Evolutionary conservation across 2,888 invertebrate genomes (phyloP).

Genomic region (Cantharis flavilabris): DNA sequence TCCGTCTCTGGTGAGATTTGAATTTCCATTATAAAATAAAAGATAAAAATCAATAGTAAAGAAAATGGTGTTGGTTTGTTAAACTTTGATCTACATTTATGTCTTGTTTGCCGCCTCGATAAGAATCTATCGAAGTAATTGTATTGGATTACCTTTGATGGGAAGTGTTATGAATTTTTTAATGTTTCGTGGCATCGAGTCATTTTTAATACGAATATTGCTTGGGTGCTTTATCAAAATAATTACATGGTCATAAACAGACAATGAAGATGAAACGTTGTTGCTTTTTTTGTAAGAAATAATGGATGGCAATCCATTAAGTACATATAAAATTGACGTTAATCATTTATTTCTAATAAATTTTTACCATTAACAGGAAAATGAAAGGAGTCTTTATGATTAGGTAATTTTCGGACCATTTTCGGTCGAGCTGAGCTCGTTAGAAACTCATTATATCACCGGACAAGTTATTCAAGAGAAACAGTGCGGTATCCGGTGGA

Average conservation of each 20-base stretch:
- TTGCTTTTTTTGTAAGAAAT: constrained; percentile 1
- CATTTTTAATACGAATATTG: background rate
- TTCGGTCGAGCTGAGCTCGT: constrained; percentile 22
- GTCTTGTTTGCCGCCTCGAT: background rate
- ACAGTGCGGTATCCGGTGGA: constrained; percentile 29
- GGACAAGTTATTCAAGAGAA: constrained; percentile 21
- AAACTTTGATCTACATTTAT: background rate
- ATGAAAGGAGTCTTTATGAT: background rate
- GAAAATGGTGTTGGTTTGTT: background rate
- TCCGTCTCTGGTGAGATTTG: background rate
- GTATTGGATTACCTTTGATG: background rate
- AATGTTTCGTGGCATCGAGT: background rate
- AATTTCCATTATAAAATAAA: background rate
- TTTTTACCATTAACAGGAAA: constrained; percentile 1
- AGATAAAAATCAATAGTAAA: background rate
- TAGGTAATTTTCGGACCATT: constrained; percentile 13
- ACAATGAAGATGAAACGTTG: background rate
- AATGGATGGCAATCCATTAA: constrained; percentile 17
- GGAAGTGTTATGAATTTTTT: background rate
- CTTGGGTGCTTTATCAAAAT: background rate
- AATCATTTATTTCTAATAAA: constrained; percentile 15
- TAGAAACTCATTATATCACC: constrained; percentile 28
- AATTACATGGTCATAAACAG: background rate
- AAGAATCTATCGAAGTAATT: background rate
- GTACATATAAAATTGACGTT: constrained; percentile 13